Evolutionary conservation across 37 sponge, comb jelly and placozoan species (phyloP).

Genomic region (Lycopodina hypogea): DNA sequence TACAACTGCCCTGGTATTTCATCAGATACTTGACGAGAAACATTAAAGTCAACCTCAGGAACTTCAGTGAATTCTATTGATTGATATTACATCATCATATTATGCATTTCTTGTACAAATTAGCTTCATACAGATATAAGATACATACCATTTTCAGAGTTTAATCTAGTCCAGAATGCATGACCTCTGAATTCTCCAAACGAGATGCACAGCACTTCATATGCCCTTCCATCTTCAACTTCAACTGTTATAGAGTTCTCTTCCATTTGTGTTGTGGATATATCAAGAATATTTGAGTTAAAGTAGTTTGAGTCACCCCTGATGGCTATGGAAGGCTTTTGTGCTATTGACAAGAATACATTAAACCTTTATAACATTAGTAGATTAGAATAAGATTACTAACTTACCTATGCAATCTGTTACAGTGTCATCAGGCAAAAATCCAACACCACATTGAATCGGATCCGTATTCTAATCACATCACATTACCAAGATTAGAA

Average conservation of each 20-base stretch:
- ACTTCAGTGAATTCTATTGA: background rate
- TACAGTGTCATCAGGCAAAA: background rate
- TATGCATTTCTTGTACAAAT: background rate
- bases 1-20: constrained; percentile 31
- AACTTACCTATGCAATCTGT: constrained; percentile 19
- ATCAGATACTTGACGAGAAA: background rate
- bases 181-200: background rate
- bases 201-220: constrained; percentile 6
- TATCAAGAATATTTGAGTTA: no score
- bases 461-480: constrained; percentile 26
- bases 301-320: background rate
- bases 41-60: background rate
- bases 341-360: background rate
- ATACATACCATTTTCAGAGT: constrained; percentile 1
- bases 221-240: constrained; percentile 9
- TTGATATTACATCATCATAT: background rate
- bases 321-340: background rate
- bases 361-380: background rate
- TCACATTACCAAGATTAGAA: no score
- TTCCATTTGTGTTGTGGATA: background rate
- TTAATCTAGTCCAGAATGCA: background rate
- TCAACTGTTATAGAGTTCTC: background rate
- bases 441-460: constrained; percentile 10
- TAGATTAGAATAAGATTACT: background rate
- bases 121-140: background rate